Percentiles rank a stretch among this genome's conserved stretches.
Evolutionary conservation across 2,113 vertebrate genomes (phyloP).

Genomic region (Ochotona curzoniae): DNA sequence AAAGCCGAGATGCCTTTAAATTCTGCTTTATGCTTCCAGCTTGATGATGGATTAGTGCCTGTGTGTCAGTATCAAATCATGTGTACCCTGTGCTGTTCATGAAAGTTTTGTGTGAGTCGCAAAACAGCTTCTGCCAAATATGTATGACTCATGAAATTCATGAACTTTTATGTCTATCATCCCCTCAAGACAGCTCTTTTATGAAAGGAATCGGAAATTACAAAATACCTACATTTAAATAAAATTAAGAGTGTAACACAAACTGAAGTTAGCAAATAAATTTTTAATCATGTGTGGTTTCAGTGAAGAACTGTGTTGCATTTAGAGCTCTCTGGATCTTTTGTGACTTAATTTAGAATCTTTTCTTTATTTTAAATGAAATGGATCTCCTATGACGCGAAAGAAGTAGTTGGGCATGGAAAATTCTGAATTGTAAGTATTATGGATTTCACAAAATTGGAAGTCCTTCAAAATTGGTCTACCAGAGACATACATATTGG

Average conservation of each 20-base stretch:
- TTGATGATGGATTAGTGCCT: background rate
- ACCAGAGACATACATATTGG: conserved; percentile 24
- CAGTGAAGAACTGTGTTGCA: conserved; percentile 70
- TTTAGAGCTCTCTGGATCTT: conserved; percentile 68
- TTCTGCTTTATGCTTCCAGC: background rate
- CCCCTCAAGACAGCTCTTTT: background rate
- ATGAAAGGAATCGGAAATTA: conserved; percentile 64
- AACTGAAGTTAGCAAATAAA: conserved; percentile 49
- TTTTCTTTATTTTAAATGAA: conserved; percentile 76
- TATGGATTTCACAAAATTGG: conserved; percentile 62
- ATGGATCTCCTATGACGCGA: conserved; percentile 66
- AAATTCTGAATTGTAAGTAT: conserved; percentile 67
- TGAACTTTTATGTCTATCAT: conserved; percentile 7
- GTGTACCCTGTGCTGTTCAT: background rate
- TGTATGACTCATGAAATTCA: conserved; percentile 41
- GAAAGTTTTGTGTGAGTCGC: background rate
- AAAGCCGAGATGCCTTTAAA: background rate
- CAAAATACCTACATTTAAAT: conserved; percentile 73
- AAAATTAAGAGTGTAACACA: conserved; percentile 70
- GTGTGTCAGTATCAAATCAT: background rate
- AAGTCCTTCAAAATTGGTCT: conserved; percentile 62
- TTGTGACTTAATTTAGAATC: conserved; percentile 77
- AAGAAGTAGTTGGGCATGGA: conserved; percentile 61
- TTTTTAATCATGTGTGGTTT: conserved; percentile 68
- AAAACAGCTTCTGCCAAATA: background rate